Evolutionary conservation across 2,888 invertebrate genomes (phyloP), one percentile per base, ranked within the genome.

Genomic region (Parapristionchus giblindavisi): DNA sequence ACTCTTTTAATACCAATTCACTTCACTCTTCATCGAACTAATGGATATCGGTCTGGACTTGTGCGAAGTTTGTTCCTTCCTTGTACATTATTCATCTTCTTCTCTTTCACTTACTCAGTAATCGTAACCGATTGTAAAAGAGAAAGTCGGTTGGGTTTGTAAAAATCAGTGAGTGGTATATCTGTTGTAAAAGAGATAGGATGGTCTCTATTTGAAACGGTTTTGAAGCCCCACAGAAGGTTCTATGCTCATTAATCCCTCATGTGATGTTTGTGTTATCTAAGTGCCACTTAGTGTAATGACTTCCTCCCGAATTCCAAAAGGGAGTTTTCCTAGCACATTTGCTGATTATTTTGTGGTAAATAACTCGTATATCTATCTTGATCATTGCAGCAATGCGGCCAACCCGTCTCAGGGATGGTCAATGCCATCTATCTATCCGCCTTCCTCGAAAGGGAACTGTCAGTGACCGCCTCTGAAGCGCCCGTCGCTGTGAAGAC

Each of bases 401-500:
- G 63, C 1, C 74, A 74, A 54, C 74, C 74, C 0, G 60, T 74
- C 38, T 77, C 80, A 14, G 77, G 79, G 6, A 75, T 80, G 70
- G 75, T 83, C 58, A 80, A 80, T 68, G 77, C 80, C 21, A 77
- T 80, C 11, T 78, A 76, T 14, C 78, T 83, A 3, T 81, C 81
- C 5, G 81, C 80, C 32, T 81, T 79, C 75, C 73, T 83, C 52
- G 83, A 83, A 66, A 77, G 78, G 8, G 78, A 80, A 40, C 51
- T 83, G 58, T 77, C 79, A 1, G 79, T 78, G 40, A 72, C 79
- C 27, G 75, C 79, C 14, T 78, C 75, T 5, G 78, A 80, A 24
- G 79, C 78, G 0, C 79, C 80, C 21, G 78, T 81, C 14, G 76
- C 83, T 14, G 80, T 80, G 1, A 79, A 77, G 76, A 80, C 81